These are phyloP conservation scores for Heteronetta atricapilla DNA, from an alignment of 2,113 vertebrate species.

Conservation along the genomic window DNA sequence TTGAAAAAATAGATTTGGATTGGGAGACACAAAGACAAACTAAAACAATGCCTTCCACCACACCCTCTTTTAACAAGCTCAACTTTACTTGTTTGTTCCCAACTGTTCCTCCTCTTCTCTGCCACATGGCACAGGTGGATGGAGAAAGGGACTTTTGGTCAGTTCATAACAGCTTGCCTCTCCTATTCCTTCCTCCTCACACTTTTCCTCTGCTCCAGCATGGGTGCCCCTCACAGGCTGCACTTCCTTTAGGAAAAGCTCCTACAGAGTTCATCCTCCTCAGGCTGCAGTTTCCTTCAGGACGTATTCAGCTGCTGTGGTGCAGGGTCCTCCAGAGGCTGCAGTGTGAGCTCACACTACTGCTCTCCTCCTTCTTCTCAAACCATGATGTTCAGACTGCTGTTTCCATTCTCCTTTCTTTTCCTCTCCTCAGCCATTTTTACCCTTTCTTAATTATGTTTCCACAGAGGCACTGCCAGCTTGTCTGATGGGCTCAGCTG, in stretches of 20 bases:
- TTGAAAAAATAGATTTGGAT: not conserved
- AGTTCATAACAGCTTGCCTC: not conserved
- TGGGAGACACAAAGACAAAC: not conserved
- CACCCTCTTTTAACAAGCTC: not conserved
- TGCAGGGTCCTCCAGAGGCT: not conserved
- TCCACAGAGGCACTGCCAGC: not conserved
- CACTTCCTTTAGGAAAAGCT: not conserved
- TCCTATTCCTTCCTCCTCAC: not conserved
- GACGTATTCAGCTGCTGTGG: not conserved
- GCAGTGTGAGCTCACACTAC: not conserved
- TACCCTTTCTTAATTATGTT: not conserved
- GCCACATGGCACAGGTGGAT: accelerated
- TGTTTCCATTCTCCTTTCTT: not conserved
- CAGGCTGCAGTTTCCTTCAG: not conserved
- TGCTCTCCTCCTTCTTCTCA: not conserved
- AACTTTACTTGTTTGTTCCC: not conserved
- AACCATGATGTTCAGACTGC: not conserved
- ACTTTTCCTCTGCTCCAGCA: not conserved
- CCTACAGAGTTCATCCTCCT: not conserved
- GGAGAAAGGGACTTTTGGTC: not conserved
- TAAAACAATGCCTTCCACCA: not conserved
- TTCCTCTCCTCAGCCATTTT: not conserved
- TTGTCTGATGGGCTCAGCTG: not conserved
- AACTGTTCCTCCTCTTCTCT: not conserved
- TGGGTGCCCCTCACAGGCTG: not conserved